Evolutionary conservation across 2,113 vertebrate genomes (phyloP).

Genomic region (Melanerpes formicivorus): DNA sequence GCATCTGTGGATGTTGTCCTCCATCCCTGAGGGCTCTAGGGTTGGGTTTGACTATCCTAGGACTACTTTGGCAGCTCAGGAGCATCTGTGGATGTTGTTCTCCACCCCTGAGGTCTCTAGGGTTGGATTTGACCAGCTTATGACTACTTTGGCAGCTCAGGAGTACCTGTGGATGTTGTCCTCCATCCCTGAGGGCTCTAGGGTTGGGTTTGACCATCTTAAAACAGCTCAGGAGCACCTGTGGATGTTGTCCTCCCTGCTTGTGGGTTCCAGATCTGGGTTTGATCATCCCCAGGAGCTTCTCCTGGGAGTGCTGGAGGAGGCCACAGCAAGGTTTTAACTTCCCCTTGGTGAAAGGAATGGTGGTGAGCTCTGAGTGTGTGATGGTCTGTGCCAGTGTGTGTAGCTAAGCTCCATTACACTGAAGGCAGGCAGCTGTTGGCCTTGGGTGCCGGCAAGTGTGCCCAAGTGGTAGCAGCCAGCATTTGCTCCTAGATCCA

Average conservation of each 20-base stretch:
- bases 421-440: not conserved
- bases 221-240: not conserved
- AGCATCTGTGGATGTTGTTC: not conserved
- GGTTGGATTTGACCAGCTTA: not conserved
- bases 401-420: not conserved
- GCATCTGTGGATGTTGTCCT: not conserved
- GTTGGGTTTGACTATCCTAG: too few species aligned
- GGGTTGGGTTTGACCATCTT: not conserved
- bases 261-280: not conserved
- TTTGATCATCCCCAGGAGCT: not conserved
- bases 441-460: fast-evolving
- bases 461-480: not conserved
- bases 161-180: not conserved
- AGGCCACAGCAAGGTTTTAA: not conserved
- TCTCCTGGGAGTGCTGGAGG: not conserved
- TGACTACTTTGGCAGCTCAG: not conserved
- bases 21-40: not conserved
- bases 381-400: not conserved
- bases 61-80: not conserved
- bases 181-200: not conserved
- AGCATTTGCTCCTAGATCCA: not conserved
- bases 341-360: too few species aligned
- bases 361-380: not conserved
- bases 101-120: not conserved
- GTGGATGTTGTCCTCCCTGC: not conserved